phyloP scores from a whole-genome alignment of 2,113 vertebrate species.

The Lophochroa leadbeateri region DNA sequence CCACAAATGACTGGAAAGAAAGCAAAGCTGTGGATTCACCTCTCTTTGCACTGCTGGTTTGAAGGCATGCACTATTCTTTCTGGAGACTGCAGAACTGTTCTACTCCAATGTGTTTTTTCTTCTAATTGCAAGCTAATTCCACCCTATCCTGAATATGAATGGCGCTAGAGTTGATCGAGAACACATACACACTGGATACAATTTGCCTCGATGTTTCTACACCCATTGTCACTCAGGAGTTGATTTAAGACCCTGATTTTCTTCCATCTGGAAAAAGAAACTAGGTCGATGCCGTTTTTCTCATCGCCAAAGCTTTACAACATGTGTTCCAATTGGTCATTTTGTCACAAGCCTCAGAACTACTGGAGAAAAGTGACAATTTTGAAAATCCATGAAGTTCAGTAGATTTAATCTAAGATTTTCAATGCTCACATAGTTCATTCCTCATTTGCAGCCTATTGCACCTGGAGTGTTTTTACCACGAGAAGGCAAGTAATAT shows the following conservation, averaged over 20 bases:
- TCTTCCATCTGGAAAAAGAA: not conserved
- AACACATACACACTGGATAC: not conserved
- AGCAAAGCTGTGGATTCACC: not conserved
- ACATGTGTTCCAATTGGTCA: not conserved
- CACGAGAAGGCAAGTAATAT: not conserved
- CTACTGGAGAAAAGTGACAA: not conserved
- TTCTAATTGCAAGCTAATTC: not conserved
- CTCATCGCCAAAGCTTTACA: not conserved
- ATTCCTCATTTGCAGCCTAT: not conserved
- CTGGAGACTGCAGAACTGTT: not conserved
- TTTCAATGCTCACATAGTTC: not conserved
- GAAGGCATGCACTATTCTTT: not conserved
- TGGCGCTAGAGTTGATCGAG: not conserved
- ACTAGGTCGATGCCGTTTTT: not conserved
- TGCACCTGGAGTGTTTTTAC: not conserved
- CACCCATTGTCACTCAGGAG: not conserved
- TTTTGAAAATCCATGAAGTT: not conserved
- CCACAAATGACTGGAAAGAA: not conserved
- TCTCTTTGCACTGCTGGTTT: not conserved
- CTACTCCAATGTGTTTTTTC: not conserved
- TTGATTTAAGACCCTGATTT: not conserved
- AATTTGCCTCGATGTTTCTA: not conserved
- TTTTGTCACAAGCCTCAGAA: not conserved
- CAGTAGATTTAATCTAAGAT: not conserved
- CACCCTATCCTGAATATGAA: not conserved